These are phyloP conservation scores for Aptenodytes patagonicus DNA, from an alignment of 2,113 vertebrate species.

Conservation along the genomic window DNA sequence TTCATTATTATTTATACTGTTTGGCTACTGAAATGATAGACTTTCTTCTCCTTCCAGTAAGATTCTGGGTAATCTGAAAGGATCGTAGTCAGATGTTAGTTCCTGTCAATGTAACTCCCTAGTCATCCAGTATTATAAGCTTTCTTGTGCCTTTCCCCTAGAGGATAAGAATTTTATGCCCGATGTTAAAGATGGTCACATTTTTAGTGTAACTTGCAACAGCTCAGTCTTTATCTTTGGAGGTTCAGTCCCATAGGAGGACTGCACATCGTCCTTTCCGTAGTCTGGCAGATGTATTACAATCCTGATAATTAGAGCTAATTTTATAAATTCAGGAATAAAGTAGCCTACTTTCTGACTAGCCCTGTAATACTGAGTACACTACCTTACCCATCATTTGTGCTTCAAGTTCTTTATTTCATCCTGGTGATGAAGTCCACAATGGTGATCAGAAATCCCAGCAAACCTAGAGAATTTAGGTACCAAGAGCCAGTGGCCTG, in stretches of 20 bases:
- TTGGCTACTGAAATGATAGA: not conserved
- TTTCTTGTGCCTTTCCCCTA: not conserved
- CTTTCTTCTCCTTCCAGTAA: not conserved
- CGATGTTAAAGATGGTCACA: not conserved
- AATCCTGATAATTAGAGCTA: not conserved
- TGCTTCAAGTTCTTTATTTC: not conserved
- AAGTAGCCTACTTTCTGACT: not conserved
- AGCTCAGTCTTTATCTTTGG: not conserved
- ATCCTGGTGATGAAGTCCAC: not conserved
- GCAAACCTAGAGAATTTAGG: not conserved
- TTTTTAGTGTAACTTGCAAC: not conserved
- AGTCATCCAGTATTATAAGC: not conserved
- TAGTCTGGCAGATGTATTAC: not conserved
- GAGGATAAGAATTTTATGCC: not conserved
- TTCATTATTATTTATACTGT: not conserved
- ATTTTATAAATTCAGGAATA: not conserved
- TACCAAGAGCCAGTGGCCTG: not conserved
- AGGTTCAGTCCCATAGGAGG: not conserved
- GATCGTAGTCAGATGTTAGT: not conserved
- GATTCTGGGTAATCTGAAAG: not conserved
- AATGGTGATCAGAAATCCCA: not conserved
- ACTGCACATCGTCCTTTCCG: not conserved
- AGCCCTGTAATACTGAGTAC: not conserved
- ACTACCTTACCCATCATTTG: not conserved
- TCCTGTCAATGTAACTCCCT: not conserved